Evolutionary conservation across 2,888 invertebrate genomes (phyloP).

Genomic region (Tetropium fuscum): DNA sequence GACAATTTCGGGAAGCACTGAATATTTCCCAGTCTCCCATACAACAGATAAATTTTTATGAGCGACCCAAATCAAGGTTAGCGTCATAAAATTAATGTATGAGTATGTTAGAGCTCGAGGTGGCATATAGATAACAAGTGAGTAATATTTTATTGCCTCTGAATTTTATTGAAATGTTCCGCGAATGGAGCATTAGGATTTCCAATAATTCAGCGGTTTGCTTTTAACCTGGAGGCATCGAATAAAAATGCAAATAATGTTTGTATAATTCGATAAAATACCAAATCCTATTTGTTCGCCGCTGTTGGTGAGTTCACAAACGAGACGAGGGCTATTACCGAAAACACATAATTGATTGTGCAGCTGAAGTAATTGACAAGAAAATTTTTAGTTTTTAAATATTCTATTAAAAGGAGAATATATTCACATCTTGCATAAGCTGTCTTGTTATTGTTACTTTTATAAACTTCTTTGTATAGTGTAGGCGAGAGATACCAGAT

Average conservation of each 20-base stretch:
- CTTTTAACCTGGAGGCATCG: conserved; percentile 5
- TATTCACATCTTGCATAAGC: no score
- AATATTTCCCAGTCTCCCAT: not conserved
- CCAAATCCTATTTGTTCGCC: conserved; percentile 1
- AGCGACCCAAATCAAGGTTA: conserved; percentile 18
- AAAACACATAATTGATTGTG: no score
- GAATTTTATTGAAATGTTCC: conserved; percentile 17
- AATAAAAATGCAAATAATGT: conserved; percentile 17
- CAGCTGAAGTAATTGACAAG: no score
- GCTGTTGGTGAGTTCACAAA: not conserved
- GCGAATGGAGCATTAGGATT: not conserved
- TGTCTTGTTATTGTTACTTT: no score
- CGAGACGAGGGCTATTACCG: no score
- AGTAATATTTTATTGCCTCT: conserved; percentile 5
- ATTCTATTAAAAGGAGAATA: no score
- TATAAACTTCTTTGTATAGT: no score
- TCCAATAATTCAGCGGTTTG: not conserved
- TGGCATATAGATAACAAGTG: not conserved
- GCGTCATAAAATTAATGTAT: conserved; percentile 12
- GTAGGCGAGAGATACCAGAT: no score
- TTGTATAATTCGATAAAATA: conserved; percentile 17
- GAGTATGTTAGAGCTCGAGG: not conserved
- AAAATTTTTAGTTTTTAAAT: no score
- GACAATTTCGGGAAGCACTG: not conserved
- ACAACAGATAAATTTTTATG: conserved; percentile 12